These are phyloP conservation scores for Drosophila percnosoma DNA, from an alignment of 2,888 invertebrate species.

Conservation along the genomic window DNA sequence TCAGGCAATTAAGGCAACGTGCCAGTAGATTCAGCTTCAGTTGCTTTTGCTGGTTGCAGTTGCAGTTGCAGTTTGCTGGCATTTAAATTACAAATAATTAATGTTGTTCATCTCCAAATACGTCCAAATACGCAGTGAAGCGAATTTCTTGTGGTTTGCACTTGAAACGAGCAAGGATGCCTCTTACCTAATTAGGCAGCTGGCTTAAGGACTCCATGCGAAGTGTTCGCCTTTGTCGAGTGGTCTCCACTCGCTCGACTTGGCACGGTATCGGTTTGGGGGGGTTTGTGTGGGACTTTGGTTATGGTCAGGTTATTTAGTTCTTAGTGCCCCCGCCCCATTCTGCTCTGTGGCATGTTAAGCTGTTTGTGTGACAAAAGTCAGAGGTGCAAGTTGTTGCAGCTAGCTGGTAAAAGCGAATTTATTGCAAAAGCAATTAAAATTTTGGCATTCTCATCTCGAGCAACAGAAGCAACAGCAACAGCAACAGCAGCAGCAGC, in stretches of 20 bases:
- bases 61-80: conserved; percentile 16
- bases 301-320: conserved; percentile 25
- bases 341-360: conserved; percentile 9
- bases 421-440: conserved; percentile 44
- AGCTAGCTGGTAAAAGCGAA: conserved; percentile 7
- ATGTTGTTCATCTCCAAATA: conserved; percentile 45
- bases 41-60: conserved; percentile 9
- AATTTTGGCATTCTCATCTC: conserved; percentile 24
- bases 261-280: conserved; percentile 25
- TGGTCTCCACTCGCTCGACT: conserved; percentile 2
- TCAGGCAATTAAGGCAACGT: conserved; percentile 60
- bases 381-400: conserved; percentile 22
- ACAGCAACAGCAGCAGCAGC: background rate
- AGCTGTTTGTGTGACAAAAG: conserved; percentile 15
- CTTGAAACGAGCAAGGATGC: conserved; percentile 57
- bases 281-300: conserved; percentile 40
- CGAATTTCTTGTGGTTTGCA: conserved; percentile 46
- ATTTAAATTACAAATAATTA: conserved; percentile 64
- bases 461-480: background rate
- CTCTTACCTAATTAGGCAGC: conserved; percentile 62
- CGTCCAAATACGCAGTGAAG: conserved; percentile 12
- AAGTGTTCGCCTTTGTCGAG: conserved; percentile 25
- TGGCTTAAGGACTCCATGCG: conserved; percentile 11
- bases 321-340: background rate
- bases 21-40: conserved; percentile 10